These are phyloP conservation scores for Phymatocera aterrima DNA, from an alignment of 2,888 invertebrate genomes.

Conservation along the genomic window DNA sequence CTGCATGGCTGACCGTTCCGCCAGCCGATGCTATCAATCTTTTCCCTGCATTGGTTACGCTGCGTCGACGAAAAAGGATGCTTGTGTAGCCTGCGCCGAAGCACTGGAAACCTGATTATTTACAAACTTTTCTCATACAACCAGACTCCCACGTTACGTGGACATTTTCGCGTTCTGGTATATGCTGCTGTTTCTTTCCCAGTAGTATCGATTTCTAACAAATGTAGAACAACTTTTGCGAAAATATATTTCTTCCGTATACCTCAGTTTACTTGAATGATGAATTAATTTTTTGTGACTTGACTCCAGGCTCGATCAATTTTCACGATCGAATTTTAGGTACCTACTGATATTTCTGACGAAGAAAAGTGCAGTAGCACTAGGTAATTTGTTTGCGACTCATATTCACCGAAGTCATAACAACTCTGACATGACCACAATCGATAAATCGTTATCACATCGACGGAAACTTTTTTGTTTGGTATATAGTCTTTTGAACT, in stretches of 20 bases:
- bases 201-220: too few species aligned
- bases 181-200: too few species aligned
- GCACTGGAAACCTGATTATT: background rate
- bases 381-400: background rate
- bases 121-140: too few species aligned
- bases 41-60: background rate
- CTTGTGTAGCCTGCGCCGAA: background rate
- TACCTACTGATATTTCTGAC: background rate
- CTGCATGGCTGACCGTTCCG: constrained; percentile 56
- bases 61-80: constrained; percentile 6
- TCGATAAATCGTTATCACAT: constrained; percentile 12
- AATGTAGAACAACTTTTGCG: too few species aligned
- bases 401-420: background rate
- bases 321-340: background rate
- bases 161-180: too few species aligned
- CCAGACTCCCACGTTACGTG: too few species aligned
- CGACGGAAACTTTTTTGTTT: background rate
- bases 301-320: too few species aligned
- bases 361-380: background rate
- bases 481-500: constrained; percentile 8
- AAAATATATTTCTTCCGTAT: too few species aligned
- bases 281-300: too few species aligned
- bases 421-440: background rate
- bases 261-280: too few species aligned
- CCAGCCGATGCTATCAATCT: constrained; percentile 47